Evolutionary conservation across 1,140 invertebrate species (phyloP).

Genomic region (Platorchestia sp.): DNA sequence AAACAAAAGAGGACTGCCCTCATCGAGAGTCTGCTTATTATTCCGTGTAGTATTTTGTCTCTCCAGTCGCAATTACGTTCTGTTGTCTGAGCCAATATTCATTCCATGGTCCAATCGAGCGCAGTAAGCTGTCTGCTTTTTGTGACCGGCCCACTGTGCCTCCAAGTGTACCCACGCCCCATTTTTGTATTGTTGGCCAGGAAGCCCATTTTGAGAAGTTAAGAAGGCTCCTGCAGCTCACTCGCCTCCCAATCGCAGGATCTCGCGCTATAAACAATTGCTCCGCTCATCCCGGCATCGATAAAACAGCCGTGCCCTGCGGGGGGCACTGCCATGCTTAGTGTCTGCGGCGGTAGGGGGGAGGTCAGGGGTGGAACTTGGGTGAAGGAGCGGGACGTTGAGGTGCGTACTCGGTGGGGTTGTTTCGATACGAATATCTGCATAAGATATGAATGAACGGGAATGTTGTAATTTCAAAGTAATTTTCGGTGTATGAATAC

Average conservation of each 20-base stretch:
- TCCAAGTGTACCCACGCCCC: neutral
- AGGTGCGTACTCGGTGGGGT: neutral
- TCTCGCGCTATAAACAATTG: neutral
- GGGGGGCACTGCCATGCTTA: neutral
- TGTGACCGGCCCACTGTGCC: neutral
- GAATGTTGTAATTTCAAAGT: neutral
- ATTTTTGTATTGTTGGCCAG: neutral
- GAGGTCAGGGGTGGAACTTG: neutral
- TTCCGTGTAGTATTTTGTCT: neutral
- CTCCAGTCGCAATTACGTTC: neutral
- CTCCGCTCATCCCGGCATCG: neutral
- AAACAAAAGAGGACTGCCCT: neutral
- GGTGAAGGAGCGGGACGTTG: neutral
- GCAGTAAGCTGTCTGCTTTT: neutral
- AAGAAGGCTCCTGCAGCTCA: conserved; percentile 5
- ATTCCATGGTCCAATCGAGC: neutral
- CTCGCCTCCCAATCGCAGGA: conserved; percentile 3
- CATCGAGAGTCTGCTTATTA: neutral
- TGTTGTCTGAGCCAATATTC: neutral
- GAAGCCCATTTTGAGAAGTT: conserved; percentile 7
- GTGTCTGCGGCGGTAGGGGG: neutral
- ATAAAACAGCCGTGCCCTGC: neutral
- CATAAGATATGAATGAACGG: neutral
- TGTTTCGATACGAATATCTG: neutral
- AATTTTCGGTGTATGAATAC: neutral